phyloP scores from a whole-genome alignment of 2,797 vertebrate species.

The Astyanax mexicanus region DNA sequence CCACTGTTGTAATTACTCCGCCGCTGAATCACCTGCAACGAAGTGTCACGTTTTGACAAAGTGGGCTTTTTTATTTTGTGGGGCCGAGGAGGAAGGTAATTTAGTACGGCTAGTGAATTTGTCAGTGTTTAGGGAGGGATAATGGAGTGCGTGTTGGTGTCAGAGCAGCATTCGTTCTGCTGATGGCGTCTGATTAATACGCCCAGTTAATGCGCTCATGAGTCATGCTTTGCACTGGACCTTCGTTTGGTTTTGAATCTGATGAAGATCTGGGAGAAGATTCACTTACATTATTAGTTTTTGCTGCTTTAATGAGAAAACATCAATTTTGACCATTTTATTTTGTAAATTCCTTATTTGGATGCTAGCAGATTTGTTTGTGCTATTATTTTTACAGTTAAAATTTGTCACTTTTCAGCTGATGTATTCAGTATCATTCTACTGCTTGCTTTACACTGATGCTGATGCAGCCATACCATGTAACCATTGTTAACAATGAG shows the following conservation, averaged over 20 bases:
- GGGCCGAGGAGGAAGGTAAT: conserved; percentile 65
- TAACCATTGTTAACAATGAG: background rate
- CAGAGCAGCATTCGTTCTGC: conserved; percentile 69
- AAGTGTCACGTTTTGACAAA: conserved; percentile 67
- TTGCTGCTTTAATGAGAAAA: background rate
- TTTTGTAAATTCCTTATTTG: background rate
- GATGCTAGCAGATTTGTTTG: background rate
- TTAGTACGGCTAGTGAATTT: conserved; percentile 57
- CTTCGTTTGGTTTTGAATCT: background rate
- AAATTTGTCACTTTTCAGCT: too few species aligned
- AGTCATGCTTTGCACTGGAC: conserved; percentile 52
- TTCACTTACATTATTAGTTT: conserved; percentile 1
- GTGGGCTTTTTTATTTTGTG: conserved; percentile 54
- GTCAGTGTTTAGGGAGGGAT: conserved; percentile 60
- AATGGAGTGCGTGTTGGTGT: conserved; percentile 68
- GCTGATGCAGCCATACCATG: background rate
- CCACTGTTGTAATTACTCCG: conserved; percentile 49
- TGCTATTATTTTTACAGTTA: too few species aligned
- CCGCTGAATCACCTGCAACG: conserved; percentile 64
- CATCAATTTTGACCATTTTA: background rate
- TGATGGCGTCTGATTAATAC: conserved; percentile 65
- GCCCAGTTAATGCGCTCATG: conserved; percentile 62
- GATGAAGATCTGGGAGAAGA: background rate
- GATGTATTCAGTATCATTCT: background rate
- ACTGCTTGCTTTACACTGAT: background rate